phyloP scores from a whole-genome alignment of 23 tunicate species.

The Botrylloides violaceus region DNA sequence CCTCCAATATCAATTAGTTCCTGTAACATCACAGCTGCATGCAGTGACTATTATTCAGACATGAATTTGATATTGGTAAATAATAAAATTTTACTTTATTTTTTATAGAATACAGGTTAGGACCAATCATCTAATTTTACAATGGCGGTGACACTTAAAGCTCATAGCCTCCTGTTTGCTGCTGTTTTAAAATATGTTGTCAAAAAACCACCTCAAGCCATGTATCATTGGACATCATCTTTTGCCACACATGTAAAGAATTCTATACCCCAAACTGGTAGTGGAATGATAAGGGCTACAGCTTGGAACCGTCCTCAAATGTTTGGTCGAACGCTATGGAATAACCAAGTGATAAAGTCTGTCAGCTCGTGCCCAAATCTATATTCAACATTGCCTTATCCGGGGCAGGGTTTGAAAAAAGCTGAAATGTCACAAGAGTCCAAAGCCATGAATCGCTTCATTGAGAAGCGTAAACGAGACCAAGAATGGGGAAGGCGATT shows the following conservation, averaged over 20 bases:
- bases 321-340: not conserved
- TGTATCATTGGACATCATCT: not conserved
- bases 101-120: not conserved
- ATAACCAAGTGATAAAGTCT: not conserved
- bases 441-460: not conserved
- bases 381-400: not conserved
- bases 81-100: not conserved
- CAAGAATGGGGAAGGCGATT: conserved; percentile 23
- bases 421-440: not conserved
- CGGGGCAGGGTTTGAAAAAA: conserved; percentile 13
- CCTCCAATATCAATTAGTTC: too few relatives aligned
- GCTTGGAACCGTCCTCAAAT: not conserved
- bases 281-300: not conserved
- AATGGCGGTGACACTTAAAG: not conserved
- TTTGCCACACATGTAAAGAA: not conserved
- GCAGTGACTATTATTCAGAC: too few relatives aligned
- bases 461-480: conserved; percentile 15
- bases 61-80: too few relatives aligned
- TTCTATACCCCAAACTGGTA: not conserved
- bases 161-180: not conserved
- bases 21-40: too few relatives aligned
- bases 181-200: not conserved
- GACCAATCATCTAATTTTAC: not conserved
- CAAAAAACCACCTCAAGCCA: conserved; percentile 11
- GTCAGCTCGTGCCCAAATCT: conserved; percentile 4